A percentile compares a stretch with the other conserved stretches of the same genome.
phyloP scores from a whole-genome alignment of 2,797 vertebrate species.

The Dendrocincla tyrannina region DNA sequence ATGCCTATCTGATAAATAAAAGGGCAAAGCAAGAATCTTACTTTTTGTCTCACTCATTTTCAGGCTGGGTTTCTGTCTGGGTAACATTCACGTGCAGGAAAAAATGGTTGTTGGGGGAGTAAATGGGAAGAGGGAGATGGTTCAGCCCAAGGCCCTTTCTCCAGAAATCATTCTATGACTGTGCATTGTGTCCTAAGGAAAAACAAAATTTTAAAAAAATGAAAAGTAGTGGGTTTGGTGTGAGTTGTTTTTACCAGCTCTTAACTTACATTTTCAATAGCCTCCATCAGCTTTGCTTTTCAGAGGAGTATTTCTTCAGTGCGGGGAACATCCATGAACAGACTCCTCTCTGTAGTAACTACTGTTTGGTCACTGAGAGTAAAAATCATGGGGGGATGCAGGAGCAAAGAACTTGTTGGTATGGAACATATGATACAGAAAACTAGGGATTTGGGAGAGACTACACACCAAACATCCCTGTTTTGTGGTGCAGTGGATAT shows the following conservation, averaged over 20 bases:
- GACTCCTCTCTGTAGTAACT: not conserved
- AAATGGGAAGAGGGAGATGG: not conserved
- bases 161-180: not conserved
- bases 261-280: not conserved
- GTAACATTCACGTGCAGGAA: not conserved
- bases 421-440: not conserved
- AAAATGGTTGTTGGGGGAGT: rapidly evolving
- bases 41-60: not conserved
- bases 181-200: not conserved
- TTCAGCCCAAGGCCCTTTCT: not conserved
- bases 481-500: rapidly evolving
- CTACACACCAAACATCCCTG: not conserved
- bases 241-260: not conserved
- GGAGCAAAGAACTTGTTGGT: not conserved
- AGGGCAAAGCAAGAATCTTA: not conserved
- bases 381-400: not conserved
- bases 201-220: not conserved
- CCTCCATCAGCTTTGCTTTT: not conserved
- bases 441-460: not conserved
- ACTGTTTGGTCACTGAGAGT: not conserved
- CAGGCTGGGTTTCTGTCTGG: not conserved
- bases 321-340: not conserved
- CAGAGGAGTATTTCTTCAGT: not conserved
- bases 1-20: not conserved
- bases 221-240: not conserved